Percentiles rank a stretch among this genome's conserved stretches.
These are phyloP conservation scores for Urocolius indicus DNA, from an alignment of 2,113 vertebrate genomes.

Conservation along the genomic window DNA sequence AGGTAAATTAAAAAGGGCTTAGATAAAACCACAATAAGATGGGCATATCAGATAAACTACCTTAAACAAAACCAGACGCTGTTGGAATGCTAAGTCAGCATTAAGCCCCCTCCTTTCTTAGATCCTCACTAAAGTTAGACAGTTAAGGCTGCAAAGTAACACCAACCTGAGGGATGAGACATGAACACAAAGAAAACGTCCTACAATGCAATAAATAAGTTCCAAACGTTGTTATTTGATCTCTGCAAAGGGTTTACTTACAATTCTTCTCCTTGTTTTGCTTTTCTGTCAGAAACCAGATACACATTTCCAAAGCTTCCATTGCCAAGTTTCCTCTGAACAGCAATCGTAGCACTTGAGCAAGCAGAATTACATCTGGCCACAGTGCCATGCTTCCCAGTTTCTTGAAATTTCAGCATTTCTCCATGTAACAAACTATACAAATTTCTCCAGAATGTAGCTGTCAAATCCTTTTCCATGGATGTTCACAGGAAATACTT, in stretches of 20 bases:
- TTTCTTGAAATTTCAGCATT: slow-evolving; percentile 86
- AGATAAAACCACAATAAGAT: background rate
- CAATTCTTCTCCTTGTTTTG: slow-evolving; percentile 78
- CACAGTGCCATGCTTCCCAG: slow-evolving; percentile 14
- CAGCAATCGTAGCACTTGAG: slow-evolving; percentile 55
- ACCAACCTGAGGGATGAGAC: background rate
- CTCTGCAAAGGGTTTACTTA: slow-evolving; percentile 73
- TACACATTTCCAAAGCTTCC: slow-evolving; percentile 88
- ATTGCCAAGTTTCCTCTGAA: slow-evolving; percentile 81
- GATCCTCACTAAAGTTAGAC: background rate
- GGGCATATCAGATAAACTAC: background rate
- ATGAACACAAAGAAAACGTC: background rate
- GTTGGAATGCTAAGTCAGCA: background rate
- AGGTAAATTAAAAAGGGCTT: background rate
- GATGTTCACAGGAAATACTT: background rate
- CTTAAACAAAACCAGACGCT: background rate
- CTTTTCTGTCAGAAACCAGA: slow-evolving; percentile 84
- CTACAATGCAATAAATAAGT: background rate
- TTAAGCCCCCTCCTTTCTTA: background rate
- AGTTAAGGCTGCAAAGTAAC: background rate
- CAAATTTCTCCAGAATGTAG: background rate
- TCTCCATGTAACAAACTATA: background rate
- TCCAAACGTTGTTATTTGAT: background rate
- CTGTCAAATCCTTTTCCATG: background rate
- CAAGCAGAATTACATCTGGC: slow-evolving; percentile 26